Evolutionary conservation across 2,888 invertebrate species (phyloP), one percentile per base, ranked within the genome.

Genomic region (Polia nebulosa): DNA sequence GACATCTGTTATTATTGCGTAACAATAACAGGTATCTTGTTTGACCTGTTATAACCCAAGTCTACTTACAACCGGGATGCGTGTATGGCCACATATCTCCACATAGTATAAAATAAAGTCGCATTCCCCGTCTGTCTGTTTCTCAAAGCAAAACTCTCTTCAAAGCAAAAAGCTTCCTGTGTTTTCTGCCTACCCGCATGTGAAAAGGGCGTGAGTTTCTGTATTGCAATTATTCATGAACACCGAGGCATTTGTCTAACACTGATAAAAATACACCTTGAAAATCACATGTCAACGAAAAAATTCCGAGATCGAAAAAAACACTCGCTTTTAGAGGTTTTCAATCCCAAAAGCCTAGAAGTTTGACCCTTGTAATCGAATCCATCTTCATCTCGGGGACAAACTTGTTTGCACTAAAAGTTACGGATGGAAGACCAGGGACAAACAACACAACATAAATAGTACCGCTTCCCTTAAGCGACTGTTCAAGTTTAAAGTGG

Each of bases 311-410:
- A 49, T 41, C 39, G 32, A 49, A 39, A 47, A n/a, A 51, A 34
- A 13, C 13, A 25, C 8, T 20, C 29, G 47, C 53, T 34, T 58
- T 47, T 13, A 36, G 39, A 17, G 3, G 27, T 44, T 13, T 20
- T 15, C 32, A 25, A 15, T 11, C 51, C 47, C 51, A 32, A 57
- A n/a, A 29, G 20, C 29, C 47, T 52, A 56, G 20, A 53, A 64
- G 51, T 57, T 32, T n/a, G 34, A 72, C 55, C 72, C 66, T 76
- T 59, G 66, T 72, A 66, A 58, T 61, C 61, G 20, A 66, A 72
- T 66, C 32, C 39, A 61, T 59, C 60, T 61, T 65, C 41, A 47
- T 74, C 25, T 34, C 25, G 17, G 36, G 57, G 22, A 65, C 47
- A 53, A 65, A 65, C 52, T 64, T 75, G 55, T 75, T 75, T 52